Conservation (phyloP, 2,797 vertebrate genomes). For the Cynodonichthys magdalenae region DNA sequence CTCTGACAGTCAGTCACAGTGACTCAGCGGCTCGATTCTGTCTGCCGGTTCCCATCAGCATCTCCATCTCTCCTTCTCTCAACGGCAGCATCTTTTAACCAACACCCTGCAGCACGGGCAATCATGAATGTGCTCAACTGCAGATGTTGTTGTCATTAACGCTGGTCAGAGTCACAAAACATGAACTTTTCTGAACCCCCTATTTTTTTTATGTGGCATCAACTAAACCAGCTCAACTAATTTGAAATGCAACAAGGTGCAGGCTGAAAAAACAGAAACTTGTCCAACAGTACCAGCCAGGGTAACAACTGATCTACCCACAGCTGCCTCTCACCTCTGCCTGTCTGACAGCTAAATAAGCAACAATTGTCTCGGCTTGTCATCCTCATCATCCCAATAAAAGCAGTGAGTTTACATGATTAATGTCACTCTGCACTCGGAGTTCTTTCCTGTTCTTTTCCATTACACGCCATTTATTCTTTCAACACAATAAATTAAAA, state of each 20-base stretch:
- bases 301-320: constrained; percentile 23
- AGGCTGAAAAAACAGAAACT: constrained; percentile 7
- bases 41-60: constrained; percentile 32
- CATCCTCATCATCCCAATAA: constrained; percentile 57
- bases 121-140: constrained; percentile 22
- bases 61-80: constrained; percentile 22
- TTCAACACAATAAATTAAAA: not conserved
- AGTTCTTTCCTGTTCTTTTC: constrained; percentile 22
- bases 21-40: constrained; percentile 40
- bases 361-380: constrained; percentile 58
- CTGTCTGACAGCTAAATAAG: constrained; percentile 66
- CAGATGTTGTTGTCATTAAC: constrained; percentile 13
- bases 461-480: constrained; percentile 23
- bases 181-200: not conserved
- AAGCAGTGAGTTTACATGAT: constrained; percentile 68
- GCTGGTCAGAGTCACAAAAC: constrained; percentile 12
- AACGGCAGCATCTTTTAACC: constrained; percentile 21
- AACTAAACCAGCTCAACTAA: constrained; percentile 6
- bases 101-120: constrained; percentile 23
- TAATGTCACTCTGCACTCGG: constrained; percentile 50
- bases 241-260: constrained; percentile 16
- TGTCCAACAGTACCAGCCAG: not conserved
- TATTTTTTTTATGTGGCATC: not conserved
- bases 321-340: constrained; percentile 31
- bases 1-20: constrained; percentile 50